Percentiles rank a stretch among this genome's conserved stretches.
phyloP scores from a whole-genome alignment of 2,888 invertebrate genomes.

The Lycocerus yunnanus region DNA sequence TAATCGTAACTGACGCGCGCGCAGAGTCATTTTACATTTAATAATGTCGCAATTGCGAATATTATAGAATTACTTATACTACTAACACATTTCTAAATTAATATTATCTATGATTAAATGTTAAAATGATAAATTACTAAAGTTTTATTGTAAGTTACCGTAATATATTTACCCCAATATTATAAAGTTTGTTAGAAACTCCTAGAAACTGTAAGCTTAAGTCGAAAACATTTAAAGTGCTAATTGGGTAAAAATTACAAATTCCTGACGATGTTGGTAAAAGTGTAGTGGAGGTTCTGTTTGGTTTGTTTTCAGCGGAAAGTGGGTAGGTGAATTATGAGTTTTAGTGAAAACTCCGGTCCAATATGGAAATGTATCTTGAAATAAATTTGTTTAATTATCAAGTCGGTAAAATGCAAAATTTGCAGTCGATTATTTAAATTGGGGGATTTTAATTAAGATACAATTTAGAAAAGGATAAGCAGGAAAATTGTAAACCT shows the following conservation, averaged over 20 bases:
- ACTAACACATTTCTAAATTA: not conserved
- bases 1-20: not conserved
- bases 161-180: conserved; percentile 2
- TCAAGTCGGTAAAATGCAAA: conserved; percentile 19
- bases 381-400: conserved; percentile 24
- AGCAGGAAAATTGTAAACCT: conserved; percentile 35
- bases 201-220: conserved; percentile 4
- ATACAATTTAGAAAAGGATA: conserved; percentile 34
- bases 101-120: conserved; percentile 2
- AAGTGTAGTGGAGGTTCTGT: conserved; percentile 17
- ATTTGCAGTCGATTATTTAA: conserved; percentile 32
- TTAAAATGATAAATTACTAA: conserved; percentile 1
- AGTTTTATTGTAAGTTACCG: conserved; percentile 4
- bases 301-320: conserved; percentile 17
- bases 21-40: not conserved
- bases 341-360: conserved; percentile 17
- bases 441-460: conserved; percentile 38
- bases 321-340: conserved; percentile 20
- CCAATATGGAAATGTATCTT: conserved; percentile 20
- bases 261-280: conserved; percentile 17
- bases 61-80: not conserved
- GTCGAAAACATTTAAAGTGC: conserved; percentile 9
- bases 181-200: conserved; percentile 5
- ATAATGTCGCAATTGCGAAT: not conserved
- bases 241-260: conserved; percentile 20